A percentile compares a stretch with the other conserved stretches of the same genome.
Conservation (phyloP, 2,113 vertebrate species). For the Ranitomeya imitator region DNA sequence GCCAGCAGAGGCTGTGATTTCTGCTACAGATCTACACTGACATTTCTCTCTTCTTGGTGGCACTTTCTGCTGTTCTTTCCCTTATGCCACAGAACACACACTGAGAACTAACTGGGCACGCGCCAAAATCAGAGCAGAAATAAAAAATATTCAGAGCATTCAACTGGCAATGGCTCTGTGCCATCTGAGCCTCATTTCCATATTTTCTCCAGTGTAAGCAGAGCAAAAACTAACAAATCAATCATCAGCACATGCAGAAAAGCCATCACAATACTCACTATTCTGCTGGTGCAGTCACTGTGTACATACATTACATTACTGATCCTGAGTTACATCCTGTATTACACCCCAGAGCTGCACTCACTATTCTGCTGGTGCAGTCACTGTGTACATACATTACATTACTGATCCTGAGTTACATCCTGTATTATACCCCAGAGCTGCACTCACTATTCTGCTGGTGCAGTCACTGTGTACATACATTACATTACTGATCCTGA, state of each 20-base stretch:
- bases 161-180: neutral
- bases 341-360: too few relatives aligned
- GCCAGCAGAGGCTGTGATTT: neutral
- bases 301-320: too few relatives aligned
- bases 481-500: too few relatives aligned
- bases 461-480: too few relatives aligned
- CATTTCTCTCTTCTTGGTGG: neutral
- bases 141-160: neutral
- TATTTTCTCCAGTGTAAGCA: neutral
- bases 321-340: too few relatives aligned
- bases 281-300: too few relatives aligned
- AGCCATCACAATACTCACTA: neutral
- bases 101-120: neutral
- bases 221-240: neutral
- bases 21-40: neutral
- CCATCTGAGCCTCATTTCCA: slow-evolving; percentile 14
- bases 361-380: too few relatives aligned
- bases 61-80: neutral
- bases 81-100: neutral
- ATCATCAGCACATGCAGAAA: neutral
- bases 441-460: too few relatives aligned
- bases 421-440: too few relatives aligned
- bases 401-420: too few relatives aligned
- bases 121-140: slow-evolving; percentile 13
- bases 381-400: too few relatives aligned